phyloP scores from a whole-genome alignment of 2,888 invertebrate genomes.

The Temnothorax ravouxi region DNA sequence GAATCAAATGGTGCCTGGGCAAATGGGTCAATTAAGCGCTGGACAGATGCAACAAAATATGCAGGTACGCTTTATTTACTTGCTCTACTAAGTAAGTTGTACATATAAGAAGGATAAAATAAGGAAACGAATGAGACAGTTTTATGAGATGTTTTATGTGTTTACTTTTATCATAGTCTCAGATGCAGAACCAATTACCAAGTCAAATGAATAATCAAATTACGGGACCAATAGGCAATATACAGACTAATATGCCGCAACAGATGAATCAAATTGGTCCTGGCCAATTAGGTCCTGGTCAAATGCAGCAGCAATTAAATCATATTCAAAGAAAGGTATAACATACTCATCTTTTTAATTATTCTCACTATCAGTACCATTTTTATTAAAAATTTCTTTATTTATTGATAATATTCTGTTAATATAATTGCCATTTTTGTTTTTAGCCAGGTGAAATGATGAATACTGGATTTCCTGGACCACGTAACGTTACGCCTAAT shows the following conservation, averaged over 20 bases:
- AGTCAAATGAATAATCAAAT: conserved; percentile 85
- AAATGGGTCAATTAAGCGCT: conserved; percentile 81
- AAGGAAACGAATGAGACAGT: neutral
- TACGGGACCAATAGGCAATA: conserved; percentile 81
- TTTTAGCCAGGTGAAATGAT: conserved; percentile 86
- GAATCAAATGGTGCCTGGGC: conserved; percentile 82
- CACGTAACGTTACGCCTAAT: conserved; percentile 90
- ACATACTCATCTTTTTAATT: neutral
- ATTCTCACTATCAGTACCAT: neutral
- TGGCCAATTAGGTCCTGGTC: conserved; percentile 82
- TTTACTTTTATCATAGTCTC: conserved; percentile 74
- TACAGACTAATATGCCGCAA: conserved; percentile 83
- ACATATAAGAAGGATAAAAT: conserved; percentile 4
- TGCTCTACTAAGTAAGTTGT: neutral
- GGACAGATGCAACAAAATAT: conserved; percentile 84
- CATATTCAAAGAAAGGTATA: conserved; percentile 84
- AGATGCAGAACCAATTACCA: conserved; percentile 83
- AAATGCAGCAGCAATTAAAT: conserved; percentile 87
- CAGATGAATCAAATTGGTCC: conserved; percentile 85
- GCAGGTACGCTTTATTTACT: conserved; percentile 73
- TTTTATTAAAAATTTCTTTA: neutral
- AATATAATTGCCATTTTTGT: conserved; percentile 16
- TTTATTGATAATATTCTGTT: conserved; percentile 5
- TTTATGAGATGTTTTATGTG: neutral
- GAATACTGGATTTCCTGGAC: conserved; percentile 86